A percentile compares a stretch with the other conserved stretches of the same genome.
Conservation (phyloP, 2,888 invertebrate species). For the Smittia sp. region DNA sequence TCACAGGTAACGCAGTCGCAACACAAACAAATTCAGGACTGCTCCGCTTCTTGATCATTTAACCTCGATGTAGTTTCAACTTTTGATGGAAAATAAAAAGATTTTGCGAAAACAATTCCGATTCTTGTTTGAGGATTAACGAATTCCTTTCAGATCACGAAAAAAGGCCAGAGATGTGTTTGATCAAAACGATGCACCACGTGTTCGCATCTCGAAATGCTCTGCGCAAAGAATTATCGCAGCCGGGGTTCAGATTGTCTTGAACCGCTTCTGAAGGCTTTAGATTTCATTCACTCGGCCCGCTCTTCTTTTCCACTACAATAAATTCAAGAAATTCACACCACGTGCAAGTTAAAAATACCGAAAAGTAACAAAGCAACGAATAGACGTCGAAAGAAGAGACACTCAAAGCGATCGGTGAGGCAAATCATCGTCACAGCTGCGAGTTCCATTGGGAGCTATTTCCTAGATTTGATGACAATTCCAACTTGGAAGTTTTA, state of each 20-base stretch:
- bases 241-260: not conserved
- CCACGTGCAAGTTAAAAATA: constrained; percentile 12
- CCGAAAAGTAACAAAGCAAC: not conserved
- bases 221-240: not conserved
- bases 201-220: not conserved
- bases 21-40: too few relatives aligned
- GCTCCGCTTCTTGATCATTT: too few relatives aligned
- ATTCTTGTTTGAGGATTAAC: too few relatives aligned
- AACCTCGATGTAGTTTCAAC: too few relatives aligned
- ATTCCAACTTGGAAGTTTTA: too few relatives aligned
- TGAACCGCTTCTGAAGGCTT: not conserved
- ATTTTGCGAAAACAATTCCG: too few relatives aligned
- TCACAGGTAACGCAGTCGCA: too few relatives aligned
- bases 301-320: not conserved
- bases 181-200: not conserved
- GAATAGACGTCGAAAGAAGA: not conserved
- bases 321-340: constrained; percentile 6
- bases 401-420: not conserved
- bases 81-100: too few relatives aligned
- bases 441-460: not conserved
- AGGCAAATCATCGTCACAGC: not conserved
- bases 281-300: not conserved
- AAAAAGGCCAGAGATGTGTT: too few relatives aligned
- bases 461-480: too few relatives aligned
- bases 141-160: too few relatives aligned